phyloP scores from a whole-genome alignment of 37 sponge, comb jelly and placozoan species.

The Cliona cf. orientalis region DNA sequence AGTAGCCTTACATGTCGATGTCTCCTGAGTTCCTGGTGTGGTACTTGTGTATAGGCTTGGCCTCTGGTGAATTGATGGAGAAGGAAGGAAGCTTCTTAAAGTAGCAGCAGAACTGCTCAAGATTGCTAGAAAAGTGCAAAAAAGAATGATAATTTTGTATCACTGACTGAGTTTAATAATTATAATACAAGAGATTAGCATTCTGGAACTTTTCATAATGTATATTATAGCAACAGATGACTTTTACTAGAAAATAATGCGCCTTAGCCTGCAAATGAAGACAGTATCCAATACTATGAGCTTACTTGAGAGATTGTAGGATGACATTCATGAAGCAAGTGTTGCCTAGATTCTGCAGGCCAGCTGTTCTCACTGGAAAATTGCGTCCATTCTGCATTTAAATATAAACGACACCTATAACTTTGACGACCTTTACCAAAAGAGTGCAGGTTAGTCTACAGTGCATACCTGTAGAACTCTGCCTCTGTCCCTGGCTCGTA shows the following conservation, averaged over 20 bases:
- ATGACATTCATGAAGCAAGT: constrained; percentile 88
- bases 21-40: constrained; percentile 34
- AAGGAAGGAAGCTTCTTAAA: constrained; percentile 53
- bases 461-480: background rate
- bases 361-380: constrained; percentile 43
- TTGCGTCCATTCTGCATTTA: constrained; percentile 20
- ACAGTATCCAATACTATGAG: background rate
- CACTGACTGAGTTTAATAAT: no score
- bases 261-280: background rate
- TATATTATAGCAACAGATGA: background rate
- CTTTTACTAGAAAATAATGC: background rate
- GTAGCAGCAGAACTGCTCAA: constrained; percentile 59
- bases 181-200: no score
- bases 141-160: no score
- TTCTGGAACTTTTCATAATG: background rate
- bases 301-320: constrained; percentile 77
- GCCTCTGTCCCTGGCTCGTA: background rate
- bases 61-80: constrained; percentile 10
- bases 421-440: no score
- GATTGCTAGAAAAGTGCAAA: constrained; percentile 36
- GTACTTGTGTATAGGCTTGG: constrained; percentile 39
- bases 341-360: constrained; percentile 76
- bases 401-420: background rate
- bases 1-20: no score
- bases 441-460: no score